These are phyloP conservation scores for Noctilio leporinus DNA, from an alignment of 2,113 vertebrate genomes.

Conservation along the genomic window DNA sequence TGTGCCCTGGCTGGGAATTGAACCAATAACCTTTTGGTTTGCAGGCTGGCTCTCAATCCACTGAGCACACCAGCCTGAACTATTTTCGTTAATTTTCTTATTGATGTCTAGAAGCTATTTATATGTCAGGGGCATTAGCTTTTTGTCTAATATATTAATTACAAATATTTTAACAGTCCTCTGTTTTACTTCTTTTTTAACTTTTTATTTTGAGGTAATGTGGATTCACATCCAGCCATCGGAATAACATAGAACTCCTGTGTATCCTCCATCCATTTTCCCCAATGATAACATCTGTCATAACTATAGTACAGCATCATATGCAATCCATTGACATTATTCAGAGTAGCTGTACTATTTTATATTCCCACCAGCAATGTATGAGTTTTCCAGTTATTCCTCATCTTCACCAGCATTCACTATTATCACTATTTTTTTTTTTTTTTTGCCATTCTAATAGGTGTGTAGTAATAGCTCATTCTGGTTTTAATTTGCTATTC, in stretches of 20 bases:
- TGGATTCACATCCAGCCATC: background rate
- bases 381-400: background rate
- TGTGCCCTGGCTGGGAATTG: too few species aligned
- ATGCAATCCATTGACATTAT: background rate
- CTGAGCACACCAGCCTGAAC: too few species aligned
- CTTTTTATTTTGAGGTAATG: background rate
- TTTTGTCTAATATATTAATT: background rate
- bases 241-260: background rate
- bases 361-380: background rate
- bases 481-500: background rate
- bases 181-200: background rate
- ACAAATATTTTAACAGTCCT: background rate
- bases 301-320: background rate
- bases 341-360: background rate
- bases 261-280: background rate
- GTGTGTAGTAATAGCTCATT: background rate
- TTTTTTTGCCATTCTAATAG: background rate
- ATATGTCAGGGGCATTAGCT: background rate
- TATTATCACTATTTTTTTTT: background rate
- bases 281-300: background rate
- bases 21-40: too few species aligned
- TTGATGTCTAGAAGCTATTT: too few species aligned
- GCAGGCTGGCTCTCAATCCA: too few species aligned
- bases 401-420: background rate
- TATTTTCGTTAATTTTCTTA: too few species aligned